phyloP scores from a whole-genome alignment of 2,113 vertebrate genomes.

The Hemicordylus capensis region DNA sequence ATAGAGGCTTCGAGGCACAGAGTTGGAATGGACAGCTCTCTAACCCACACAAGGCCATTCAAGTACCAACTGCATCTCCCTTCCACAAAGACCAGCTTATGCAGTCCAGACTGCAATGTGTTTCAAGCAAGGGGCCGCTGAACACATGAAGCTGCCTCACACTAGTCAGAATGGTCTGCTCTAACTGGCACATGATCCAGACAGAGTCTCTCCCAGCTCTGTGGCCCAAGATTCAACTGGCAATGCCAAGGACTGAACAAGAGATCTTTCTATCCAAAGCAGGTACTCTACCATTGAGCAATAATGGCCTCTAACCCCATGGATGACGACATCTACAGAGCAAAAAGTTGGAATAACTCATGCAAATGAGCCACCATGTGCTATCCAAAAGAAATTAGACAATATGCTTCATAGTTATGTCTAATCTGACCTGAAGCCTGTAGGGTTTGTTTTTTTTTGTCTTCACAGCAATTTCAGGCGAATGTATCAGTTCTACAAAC shows the following conservation, averaged over 20 bases:
- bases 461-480: no score
- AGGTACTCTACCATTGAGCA: no score
- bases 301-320: neutral
- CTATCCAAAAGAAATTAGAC: neutral
- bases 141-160: neutral
- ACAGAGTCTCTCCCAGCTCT: no score
- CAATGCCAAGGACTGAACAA: no score
- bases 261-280: no score
- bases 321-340: no score
- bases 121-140: neutral
- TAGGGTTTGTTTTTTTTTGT: neutral
- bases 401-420: neutral
- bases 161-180: neutral
- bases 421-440: no score
- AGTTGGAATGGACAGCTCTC: neutral
- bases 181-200: neutral
- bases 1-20: neutral
- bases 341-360: neutral
- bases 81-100: neutral
- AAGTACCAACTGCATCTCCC: neutral
- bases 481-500: no score
- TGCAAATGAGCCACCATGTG: neutral
- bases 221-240: neutral
- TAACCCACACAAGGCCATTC: neutral
- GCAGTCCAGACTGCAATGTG: neutral